phyloP scores from a whole-genome alignment of 2,113 vertebrate genomes.

The Cygnus atratus region DNA sequence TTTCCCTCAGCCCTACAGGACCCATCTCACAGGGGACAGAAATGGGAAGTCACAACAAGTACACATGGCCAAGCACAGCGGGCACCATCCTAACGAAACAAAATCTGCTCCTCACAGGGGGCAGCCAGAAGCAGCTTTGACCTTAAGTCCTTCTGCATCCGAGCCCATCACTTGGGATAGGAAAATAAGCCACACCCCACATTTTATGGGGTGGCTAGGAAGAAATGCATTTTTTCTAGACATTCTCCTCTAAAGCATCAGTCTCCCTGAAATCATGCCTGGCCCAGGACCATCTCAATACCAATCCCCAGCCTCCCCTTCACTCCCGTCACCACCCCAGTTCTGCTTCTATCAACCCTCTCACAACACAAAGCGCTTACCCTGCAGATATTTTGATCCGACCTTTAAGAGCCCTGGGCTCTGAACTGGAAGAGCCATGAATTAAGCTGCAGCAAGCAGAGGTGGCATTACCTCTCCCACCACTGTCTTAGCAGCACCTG shows the following conservation, averaged over 20 bases:
- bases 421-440: not conserved
- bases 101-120: not conserved
- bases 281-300: not conserved
- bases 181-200: not conserved
- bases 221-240: not conserved
- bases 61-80: not conserved
- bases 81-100: not conserved
- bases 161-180: fast-evolving
- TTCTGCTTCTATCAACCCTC: not conserved
- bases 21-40: not conserved
- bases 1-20: not conserved
- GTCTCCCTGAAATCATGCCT: not conserved
- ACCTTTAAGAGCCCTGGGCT: not conserved
- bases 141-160: not conserved
- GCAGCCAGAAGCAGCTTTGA: not conserved
- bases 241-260: not conserved
- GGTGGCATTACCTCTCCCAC: not conserved
- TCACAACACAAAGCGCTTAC: not conserved
- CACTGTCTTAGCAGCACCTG: not conserved
- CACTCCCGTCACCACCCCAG: not conserved
- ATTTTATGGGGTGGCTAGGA: not conserved
- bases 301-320: not conserved
- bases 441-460: not conserved
- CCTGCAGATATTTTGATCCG: not conserved
- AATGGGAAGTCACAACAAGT: not conserved